phyloP scores from a whole-genome alignment of 2,888 invertebrate genomes.

The Mystacides longicornis region DNA sequence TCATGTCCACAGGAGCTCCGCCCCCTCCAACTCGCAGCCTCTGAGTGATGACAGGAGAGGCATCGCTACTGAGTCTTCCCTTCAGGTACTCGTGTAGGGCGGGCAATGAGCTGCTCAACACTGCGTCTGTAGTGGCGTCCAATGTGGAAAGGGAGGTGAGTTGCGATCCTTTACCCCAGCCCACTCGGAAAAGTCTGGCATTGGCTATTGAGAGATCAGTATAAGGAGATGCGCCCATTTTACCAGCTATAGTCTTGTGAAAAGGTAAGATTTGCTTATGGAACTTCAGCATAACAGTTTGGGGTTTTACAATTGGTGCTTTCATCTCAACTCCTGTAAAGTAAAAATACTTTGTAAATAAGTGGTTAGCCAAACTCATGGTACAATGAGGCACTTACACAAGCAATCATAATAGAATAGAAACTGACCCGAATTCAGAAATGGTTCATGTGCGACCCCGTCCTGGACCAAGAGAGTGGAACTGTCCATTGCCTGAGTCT shows the following conservation, averaged over 20 bases:
- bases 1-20: constrained; percentile 23
- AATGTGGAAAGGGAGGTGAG: constrained; percentile 48
- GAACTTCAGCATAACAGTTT: constrained; percentile 39
- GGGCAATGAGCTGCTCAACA: constrained; percentile 36
- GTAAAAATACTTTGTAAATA: not conserved
- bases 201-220: constrained; percentile 53
- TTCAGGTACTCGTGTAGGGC: constrained; percentile 34
- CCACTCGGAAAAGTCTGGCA: constrained; percentile 61
- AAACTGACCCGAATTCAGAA: constrained; percentile 6
- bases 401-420: too few species aligned
- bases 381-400: too few species aligned
- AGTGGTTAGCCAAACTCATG: too few species aligned
- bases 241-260: constrained; percentile 42
- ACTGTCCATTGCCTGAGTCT: constrained; percentile 1
- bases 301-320: constrained; percentile 38
- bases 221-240: constrained; percentile 38
- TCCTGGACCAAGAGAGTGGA: constrained; percentile 2
- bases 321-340: constrained; percentile 35
- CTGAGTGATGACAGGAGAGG: constrained; percentile 37
- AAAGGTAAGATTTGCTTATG: constrained; percentile 43
- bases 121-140: constrained; percentile 34
- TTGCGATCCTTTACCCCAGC: constrained; percentile 64
- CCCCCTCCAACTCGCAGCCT: constrained; percentile 31
- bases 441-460: constrained; percentile 1
- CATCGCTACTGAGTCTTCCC: constrained; percentile 36